Evolutionary conservation across 92 coral and sea anemone genomes (phyloP).

Genomic region (Umimayanthus chanpuru): DNA sequence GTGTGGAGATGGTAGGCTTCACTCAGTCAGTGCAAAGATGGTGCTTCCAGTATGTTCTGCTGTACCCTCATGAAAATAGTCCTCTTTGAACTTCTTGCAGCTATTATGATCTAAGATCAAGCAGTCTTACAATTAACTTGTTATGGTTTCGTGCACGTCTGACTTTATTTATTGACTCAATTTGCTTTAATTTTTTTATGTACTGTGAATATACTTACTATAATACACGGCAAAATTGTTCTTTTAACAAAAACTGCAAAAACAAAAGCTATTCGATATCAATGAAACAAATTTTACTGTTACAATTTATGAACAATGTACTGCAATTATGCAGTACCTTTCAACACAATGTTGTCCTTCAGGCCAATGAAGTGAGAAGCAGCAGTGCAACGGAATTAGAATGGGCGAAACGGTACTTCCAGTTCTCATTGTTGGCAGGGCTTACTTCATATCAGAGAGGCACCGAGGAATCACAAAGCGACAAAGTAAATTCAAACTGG

Average conservation of each 20-base stretch:
- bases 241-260: too few species aligned
- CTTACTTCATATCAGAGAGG: constrained; percentile 52
- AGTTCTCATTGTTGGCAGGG: constrained; percentile 12
- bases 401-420: constrained; percentile 17
- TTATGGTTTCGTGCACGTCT: too few species aligned
- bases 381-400: background rate
- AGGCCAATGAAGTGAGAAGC: constrained; percentile 24
- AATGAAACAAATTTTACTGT: background rate
- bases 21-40: constrained; percentile 57
- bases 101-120: background rate
- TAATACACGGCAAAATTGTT: background rate
- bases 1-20: constrained; percentile 71
- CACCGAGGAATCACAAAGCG: constrained; percentile 63
- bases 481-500: constrained; percentile 34
- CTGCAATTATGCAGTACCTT: background rate
- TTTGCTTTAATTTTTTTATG: background rate
- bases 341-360: background rate
- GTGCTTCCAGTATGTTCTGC: constrained; percentile 59
- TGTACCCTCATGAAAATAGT: constrained; percentile 43
- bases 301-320: background rate
- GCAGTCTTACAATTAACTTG: too few species aligned
- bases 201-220: background rate
- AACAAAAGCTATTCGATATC: too few species aligned
- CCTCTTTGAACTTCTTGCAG: constrained; percentile 63
- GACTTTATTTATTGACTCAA: background rate